Evolutionary conservation across 2,888 invertebrate genomes (phyloP), one percentile per base, ranked within the genome.

Genomic region (Plebejus anna): DNA sequence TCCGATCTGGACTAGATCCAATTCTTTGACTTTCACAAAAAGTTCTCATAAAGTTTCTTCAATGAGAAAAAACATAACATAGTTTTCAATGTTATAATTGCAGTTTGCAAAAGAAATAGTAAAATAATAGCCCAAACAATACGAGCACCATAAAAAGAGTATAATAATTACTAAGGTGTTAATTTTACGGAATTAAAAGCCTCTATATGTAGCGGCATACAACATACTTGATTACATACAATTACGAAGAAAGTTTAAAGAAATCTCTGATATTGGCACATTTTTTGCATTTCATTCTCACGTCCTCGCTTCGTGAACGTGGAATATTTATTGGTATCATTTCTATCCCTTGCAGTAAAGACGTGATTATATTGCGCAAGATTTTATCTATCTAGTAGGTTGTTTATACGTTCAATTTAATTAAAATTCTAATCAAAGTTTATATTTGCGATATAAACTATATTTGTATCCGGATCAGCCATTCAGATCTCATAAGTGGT

Each of bases 281-380:
- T 55, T 73, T 73, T 73, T 73, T 73, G 73, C 73, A 73, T 55
- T 73, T 51, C 55, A 73, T 51, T 73, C 73, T 73, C 73, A 55
- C 73, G 73, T 73, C 32, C 73, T 51, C 73, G 73, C 73, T 55
- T 55, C 55, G 28, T 32, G 73, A 55, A 51, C 55, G 16, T 6
- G 6, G 32, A 73, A 55, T n/a, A 73, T 51, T 28, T 47, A 51
- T 73, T 73, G 51, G 47, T 47, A 73, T 47, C 36, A 36, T 36
- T 32, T 36, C 66, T 32, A 36, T 66, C 66, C 66, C 66, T 66
- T 66, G 66, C 66, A 32, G 66, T 36, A 32, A 13, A 61, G 11
- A 32, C 32, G 32, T 66, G 66, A 36, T 13, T 66, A 66, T 66
- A 66, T 66, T 66, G 28, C 61, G 61, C 28, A 66, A 66, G n/a